phyloP scores from a whole-genome alignment of 2,888 invertebrate species.

The Drosophila nr. fundita region DNA sequence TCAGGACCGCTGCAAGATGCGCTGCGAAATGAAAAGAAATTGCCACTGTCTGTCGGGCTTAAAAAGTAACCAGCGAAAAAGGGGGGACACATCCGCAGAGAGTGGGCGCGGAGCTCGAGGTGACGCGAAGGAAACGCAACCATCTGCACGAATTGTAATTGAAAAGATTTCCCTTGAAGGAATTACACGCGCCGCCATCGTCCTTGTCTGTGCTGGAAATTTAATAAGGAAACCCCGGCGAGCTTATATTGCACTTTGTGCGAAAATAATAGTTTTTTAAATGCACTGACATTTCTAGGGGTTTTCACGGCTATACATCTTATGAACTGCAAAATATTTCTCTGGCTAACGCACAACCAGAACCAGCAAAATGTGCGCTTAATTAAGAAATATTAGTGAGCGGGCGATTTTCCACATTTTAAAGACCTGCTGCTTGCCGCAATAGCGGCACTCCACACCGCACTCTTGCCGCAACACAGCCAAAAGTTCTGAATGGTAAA shows the following conservation, averaged over 20 bases:
- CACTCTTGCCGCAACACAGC: not conserved
- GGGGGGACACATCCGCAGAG: slow-evolving; percentile 30
- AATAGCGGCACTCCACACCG: not conserved
- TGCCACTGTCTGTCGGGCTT: slow-evolving; percentile 67
- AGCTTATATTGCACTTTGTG: slow-evolving; percentile 78
- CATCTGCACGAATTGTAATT: slow-evolving; percentile 82
- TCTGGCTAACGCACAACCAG: slow-evolving; percentile 40
- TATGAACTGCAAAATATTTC: slow-evolving; percentile 69
- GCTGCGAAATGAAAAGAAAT: slow-evolving; percentile 73
- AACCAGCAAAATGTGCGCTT: slow-evolving; percentile 65
- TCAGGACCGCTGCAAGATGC: slow-evolving; percentile 46
- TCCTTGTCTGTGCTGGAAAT: slow-evolving; percentile 59
- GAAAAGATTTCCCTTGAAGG: slow-evolving; percentile 81
- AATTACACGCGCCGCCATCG: slow-evolving; percentile 62
- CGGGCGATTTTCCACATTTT: slow-evolving; percentile 62
- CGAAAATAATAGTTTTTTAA: slow-evolving; percentile 78
- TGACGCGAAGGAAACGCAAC: slow-evolving; percentile 70
- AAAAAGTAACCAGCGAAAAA: slow-evolving; percentile 44
- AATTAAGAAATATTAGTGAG: slow-evolving; percentile 81
- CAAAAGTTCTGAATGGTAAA: slow-evolving; percentile 45
- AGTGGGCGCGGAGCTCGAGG: slow-evolving; percentile 5
- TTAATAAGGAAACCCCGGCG: slow-evolving; percentile 80
- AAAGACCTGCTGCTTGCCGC: slow-evolving; percentile 39
- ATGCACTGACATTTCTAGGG: slow-evolving; percentile 54
- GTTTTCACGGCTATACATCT: slow-evolving; percentile 23